These are phyloP conservation scores for Nemoura dubitans DNA, from an alignment of 2,888 invertebrate species.

Conservation along the genomic window DNA sequence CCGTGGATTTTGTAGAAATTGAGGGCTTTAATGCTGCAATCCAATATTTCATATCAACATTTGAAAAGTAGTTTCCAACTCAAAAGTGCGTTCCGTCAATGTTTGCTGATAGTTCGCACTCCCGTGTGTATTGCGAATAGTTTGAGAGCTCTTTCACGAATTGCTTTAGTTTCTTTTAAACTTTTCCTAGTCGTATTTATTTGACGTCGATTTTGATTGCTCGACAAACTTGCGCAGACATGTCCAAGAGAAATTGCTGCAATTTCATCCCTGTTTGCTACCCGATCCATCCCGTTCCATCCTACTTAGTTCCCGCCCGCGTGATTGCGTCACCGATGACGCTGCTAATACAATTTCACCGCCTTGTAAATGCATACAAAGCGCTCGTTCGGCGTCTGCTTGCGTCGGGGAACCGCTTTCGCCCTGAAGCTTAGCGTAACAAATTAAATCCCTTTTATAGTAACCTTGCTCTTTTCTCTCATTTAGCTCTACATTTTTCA, in stretches of 20 bases:
- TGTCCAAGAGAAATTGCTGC: background rate
- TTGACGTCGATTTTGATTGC: too few species aligned
- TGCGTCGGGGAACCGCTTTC: background rate
- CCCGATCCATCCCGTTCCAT: background rate
- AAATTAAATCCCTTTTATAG: background rate
- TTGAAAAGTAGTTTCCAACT: too few species aligned
- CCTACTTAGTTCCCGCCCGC: background rate
- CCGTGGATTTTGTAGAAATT: too few species aligned
- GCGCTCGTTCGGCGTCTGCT: background rate
- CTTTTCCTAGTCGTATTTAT: background rate
- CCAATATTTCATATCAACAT: too few species aligned
- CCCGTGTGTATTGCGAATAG: too few species aligned
- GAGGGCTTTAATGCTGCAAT: too few species aligned
- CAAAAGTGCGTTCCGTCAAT: too few species aligned
- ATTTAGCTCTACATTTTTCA: too few species aligned
- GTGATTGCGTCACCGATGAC: background rate
- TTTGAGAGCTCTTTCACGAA: background rate
- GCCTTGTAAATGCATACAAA: background rate
- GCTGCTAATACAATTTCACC: background rate
- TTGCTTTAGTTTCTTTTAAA: background rate
- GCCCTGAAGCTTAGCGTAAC: background rate
- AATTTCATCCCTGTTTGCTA: background rate
- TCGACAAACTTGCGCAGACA: background rate
- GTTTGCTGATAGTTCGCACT: too few species aligned
- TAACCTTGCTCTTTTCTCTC: too few species aligned